A percentile compares a stretch with the other conserved stretches of the same genome.
phyloP scores from a whole-genome alignment of 2,797 vertebrate genomes.

The Lates japonicus region DNA sequence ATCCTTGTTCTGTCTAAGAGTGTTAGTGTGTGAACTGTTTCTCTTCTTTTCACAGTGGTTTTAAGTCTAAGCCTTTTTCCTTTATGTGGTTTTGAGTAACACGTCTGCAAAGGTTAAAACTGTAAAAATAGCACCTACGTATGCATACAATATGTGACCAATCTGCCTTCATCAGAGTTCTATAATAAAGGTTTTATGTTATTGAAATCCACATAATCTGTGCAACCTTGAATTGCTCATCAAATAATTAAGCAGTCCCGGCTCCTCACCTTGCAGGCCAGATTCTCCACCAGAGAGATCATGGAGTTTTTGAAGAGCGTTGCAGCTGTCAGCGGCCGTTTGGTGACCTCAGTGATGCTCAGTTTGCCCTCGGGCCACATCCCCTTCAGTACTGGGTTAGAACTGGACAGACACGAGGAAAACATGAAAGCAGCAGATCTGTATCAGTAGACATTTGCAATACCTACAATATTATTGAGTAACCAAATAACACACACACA shows the following conservation, averaged over 20 bases:
- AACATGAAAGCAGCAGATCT: neutral
- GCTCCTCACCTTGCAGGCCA: constrained; percentile 92
- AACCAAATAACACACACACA: too few relatives aligned
- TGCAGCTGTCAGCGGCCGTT: constrained; percentile 94
- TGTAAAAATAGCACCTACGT: too few relatives aligned
- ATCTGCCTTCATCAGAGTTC: too few relatives aligned
- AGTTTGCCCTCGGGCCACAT: constrained; percentile 99
- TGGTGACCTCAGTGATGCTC: constrained; percentile 98
- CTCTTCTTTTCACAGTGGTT: too few relatives aligned
- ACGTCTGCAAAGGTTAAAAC: too few relatives aligned
- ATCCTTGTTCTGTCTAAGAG: neutral
- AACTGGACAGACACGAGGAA: constrained; percentile 78
- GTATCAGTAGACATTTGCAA: neutral
- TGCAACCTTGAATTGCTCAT: neutral
- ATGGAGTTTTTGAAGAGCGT: constrained; percentile 98
- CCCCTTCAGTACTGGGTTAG: constrained; percentile 93
- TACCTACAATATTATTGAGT: neutral
- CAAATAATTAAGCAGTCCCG: neutral
- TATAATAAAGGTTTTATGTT: neutral
- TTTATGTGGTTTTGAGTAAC: neutral
- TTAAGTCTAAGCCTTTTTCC: neutral
- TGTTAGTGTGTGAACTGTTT: too few relatives aligned
- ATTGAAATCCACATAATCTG: neutral
- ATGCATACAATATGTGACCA: too few relatives aligned
- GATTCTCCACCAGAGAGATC: constrained; percentile 97